These are phyloP conservation scores for Euphydryas editha DNA, from an alignment of 2,888 invertebrate genomes.

Conservation along the genomic window DNA sequence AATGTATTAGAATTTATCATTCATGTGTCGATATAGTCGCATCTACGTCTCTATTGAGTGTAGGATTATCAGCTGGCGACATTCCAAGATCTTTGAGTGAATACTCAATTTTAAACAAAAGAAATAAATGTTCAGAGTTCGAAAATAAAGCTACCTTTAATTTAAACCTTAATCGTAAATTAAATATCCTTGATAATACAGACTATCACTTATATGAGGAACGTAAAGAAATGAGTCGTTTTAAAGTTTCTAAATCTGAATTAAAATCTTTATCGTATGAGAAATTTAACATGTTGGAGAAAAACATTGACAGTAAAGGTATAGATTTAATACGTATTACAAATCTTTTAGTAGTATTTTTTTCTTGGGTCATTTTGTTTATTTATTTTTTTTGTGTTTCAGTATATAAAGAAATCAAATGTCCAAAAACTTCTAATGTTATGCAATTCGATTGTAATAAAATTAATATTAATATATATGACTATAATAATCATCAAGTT, in stretches of 20 bases:
- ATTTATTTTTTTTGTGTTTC: background rate
- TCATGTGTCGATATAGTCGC: conserved; percentile 70
- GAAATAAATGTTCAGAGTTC: conserved; percentile 35
- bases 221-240: background rate
- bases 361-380: background rate
- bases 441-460: background rate
- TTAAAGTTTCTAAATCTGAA: background rate
- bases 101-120: conserved; percentile 52
- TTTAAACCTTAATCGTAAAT: background rate
- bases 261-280: background rate
- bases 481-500: background rate
- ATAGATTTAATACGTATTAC: background rate
- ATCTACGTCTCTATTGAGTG: conserved; percentile 42
- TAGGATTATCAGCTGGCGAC: conserved; percentile 53
- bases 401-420: background rate
- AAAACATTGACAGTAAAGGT: background rate
- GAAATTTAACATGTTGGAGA: background rate
- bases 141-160: conserved; percentile 8
- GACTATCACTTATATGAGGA: background rate
- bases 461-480: background rate
- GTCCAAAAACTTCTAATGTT: background rate
- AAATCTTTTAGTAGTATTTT: background rate
- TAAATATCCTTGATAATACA: background rate
- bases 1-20: conserved; percentile 59
- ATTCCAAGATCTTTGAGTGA: conserved; percentile 61